phyloP scores from a whole-genome alignment of 2,113 vertebrate species.

The Percina caprodes region DNA sequence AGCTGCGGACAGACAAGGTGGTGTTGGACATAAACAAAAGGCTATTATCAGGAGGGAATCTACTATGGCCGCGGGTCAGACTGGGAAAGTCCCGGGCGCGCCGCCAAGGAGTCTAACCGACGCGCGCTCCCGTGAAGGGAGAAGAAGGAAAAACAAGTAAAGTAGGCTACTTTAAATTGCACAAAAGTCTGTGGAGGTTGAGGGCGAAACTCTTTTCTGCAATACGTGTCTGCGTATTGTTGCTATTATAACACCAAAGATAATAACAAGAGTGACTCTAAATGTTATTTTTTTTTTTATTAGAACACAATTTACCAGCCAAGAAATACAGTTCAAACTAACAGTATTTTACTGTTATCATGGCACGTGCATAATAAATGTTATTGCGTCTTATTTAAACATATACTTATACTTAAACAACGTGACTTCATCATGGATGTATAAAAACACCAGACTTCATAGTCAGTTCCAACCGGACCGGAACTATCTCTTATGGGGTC shows the following conservation, averaged over 20 bases:
- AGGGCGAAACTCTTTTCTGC: background rate
- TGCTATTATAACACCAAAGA: background rate
- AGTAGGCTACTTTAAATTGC: slow-evolving; percentile 10
- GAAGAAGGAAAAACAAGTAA: slow-evolving; percentile 16
- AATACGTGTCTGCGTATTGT: background rate
- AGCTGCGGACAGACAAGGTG: slow-evolving; percentile 19
- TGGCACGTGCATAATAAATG: background rate
- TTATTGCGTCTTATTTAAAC: no score
- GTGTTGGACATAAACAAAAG: slow-evolving; percentile 79
- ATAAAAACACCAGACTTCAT: no score
- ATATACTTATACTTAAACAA: no score
- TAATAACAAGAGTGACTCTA: background rate
- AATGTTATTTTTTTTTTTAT: background rate
- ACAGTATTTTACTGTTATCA: no score
- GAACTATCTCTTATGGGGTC: background rate
- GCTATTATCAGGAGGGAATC: slow-evolving; percentile 76
- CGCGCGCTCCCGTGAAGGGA: slow-evolving; percentile 68
- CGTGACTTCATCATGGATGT: background rate
- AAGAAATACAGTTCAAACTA: slow-evolving; percentile 16
- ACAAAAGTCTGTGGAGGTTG: background rate
- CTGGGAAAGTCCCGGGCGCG: slow-evolving; percentile 96
- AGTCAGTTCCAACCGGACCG: fast-evolving
- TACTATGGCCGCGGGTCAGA: slow-evolving; percentile 76
- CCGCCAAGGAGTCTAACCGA: slow-evolving; percentile 85
- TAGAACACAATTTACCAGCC: slow-evolving; percentile 1